Percentiles rank a stretch among this genome's conserved stretches.
Evolutionary conservation across 2,888 invertebrate genomes (phyloP).

Genomic region (Eristalis tenax): DNA sequence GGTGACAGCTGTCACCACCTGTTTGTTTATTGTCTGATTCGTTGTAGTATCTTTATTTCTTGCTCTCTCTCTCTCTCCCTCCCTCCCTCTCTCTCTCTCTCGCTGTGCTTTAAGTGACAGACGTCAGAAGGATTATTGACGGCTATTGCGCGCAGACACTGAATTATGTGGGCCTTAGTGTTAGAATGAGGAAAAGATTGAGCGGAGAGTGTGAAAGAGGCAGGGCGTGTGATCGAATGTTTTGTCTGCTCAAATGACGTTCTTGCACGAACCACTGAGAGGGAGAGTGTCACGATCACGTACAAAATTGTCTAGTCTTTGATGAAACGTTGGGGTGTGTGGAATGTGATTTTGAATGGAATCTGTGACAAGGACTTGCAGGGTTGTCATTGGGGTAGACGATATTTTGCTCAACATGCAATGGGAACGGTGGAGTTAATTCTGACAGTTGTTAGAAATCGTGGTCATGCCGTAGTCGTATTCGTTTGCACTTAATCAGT

Average conservation of each 20-base stretch:
- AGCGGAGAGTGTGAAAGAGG: not conserved
- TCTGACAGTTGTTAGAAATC: no score
- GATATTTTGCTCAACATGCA: no score
- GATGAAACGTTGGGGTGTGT: not conserved
- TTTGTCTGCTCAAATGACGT: not conserved
- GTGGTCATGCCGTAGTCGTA: no score
- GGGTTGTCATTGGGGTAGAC: no score
- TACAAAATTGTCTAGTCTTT: not conserved
- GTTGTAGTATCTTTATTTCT: not conserved
- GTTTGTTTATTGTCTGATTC: not conserved
- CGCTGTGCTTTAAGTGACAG: conserved; percentile 31
- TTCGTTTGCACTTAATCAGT: no score
- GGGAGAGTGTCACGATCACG: not conserved
- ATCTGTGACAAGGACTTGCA: not conserved
- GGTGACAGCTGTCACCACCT: conserved; percentile 60
- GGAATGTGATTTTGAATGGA: not conserved
- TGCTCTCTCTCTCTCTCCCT: no score
- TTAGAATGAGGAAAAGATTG: conserved; percentile 52
- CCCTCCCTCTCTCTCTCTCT: not conserved
- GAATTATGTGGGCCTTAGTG: conserved; percentile 39
- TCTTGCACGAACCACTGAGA: not conserved
- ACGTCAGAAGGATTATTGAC: conserved; percentile 42
- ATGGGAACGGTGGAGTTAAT: no score
- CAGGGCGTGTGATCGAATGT: conserved; percentile 4
- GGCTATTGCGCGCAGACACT: conserved; percentile 57